Base-by-base conservation (phyloP, 2,888 invertebrate genomes). In the Hesperia comma region DNA sequence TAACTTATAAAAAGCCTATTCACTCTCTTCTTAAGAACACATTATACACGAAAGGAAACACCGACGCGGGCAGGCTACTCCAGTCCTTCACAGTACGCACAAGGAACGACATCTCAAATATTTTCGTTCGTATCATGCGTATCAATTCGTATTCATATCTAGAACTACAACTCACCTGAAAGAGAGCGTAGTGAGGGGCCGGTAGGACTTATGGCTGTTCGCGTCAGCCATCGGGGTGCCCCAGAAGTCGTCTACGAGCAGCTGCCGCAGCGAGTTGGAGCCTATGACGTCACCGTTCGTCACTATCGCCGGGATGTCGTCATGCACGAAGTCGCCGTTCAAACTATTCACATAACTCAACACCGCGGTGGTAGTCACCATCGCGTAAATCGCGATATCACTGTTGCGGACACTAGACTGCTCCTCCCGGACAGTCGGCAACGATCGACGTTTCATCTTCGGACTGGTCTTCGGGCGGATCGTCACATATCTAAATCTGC, bases 231-330 rank as follows among this genome's bases (percentile, higher is more conserved):
- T 97, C 40, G 96, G 95, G 69, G 95, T 96, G 0, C 97, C 97
- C 98, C 97, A 98, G 85, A 97, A 98, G 85, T 98, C 98, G 78
- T 97, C 95, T 80, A 94, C 85, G 77, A 96, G 94, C 73, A 96
- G 87, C 75, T 95, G 94, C 74, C 88, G 88, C 78, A 96, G 77
- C 5, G 95, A 92, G 67, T 94, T 95, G 37, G 93, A 87, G 0
- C 95, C 97, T 10, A 94, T 90, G 69, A 97, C 97, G 85, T 98
- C 97, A 78, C 94, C 95, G 84, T 97, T 98, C 68, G 95, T 94
- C 78, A 95, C 95, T 66, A 98, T 95, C 40, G 97, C 97, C 68
- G 96, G 97, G 72, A 97, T 95, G 83, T 98, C 97, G 82, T 98
- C 97, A 86, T 98, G 97, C 61, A 98, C 97, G 79, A 97, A 97